Evolutionary conservation across 1,140 invertebrate genomes (phyloP).

Genomic region (Campodea augens): DNA sequence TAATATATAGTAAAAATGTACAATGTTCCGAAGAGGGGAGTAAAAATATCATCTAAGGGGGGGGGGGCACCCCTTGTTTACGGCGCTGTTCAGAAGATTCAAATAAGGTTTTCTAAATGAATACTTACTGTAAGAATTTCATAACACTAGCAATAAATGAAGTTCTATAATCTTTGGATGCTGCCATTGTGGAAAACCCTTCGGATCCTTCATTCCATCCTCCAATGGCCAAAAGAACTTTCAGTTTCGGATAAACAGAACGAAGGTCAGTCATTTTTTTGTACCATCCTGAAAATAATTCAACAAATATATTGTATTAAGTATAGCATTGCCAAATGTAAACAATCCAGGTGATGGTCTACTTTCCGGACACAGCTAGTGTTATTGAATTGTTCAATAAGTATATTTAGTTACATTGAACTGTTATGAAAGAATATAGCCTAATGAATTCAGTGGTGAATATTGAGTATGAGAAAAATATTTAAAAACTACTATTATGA

Average conservation of each 20-base stretch:
- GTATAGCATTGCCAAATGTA: background rate
- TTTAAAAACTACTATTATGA: no score
- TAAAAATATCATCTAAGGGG: no score
- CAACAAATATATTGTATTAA: background rate
- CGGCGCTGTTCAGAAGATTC: no score
- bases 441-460: no score
- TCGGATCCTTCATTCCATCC: conserved; percentile 72
- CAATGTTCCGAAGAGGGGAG: no score
- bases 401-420: background rate
- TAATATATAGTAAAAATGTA: no score
- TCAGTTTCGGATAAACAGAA: conserved; percentile 45
- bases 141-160: conserved; percentile 42
- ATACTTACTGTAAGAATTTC: conserved; percentile 35
- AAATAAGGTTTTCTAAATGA: no score
- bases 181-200: conserved; percentile 57
- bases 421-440: no score
- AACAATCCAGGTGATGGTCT: conserved; percentile 4
- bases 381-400: background rate
- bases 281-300: conserved; percentile 33
- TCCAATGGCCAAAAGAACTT: conserved; percentile 58
- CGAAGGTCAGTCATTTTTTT: conserved; percentile 44
- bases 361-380: conserved; percentile 5
- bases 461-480: no score
- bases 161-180: conserved; percentile 29
- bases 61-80: no score